Conservation (phyloP, 2,888 invertebrate species). For the Eupithecia exiguata region DNA sequence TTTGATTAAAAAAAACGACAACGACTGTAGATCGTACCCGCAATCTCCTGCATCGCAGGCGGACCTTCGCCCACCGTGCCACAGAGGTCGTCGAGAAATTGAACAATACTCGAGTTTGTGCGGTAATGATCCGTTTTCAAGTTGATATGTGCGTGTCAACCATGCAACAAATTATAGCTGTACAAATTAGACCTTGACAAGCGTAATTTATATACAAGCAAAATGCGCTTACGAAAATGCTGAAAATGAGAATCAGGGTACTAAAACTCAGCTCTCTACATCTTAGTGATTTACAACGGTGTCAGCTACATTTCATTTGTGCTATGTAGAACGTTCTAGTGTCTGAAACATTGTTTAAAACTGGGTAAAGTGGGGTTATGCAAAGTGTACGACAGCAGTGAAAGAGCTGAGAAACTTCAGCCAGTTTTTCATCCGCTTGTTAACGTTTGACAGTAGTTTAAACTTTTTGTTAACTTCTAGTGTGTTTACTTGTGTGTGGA, state of each 20-base stretch:
- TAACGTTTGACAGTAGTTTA: too few relatives aligned
- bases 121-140: not conserved
- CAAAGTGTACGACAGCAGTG: not conserved
- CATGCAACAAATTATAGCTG: not conserved
- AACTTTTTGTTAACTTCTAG: too few relatives aligned
- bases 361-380: not conserved
- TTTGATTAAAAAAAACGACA: too few relatives aligned
- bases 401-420: too few relatives aligned
- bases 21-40: too few relatives aligned
- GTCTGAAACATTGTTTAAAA: constrained; percentile 3
- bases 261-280: constrained; percentile 7
- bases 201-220: constrained; percentile 12
- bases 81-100: too few relatives aligned
- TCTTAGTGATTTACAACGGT: constrained; percentile 7
- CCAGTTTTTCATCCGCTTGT: too few relatives aligned
- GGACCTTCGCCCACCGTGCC: too few relatives aligned
- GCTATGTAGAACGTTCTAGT: not conserved
- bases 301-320: constrained; percentile 2
- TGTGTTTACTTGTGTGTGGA: too few relatives aligned
- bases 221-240: constrained; percentile 4
- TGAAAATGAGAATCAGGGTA: constrained; percentile 2
- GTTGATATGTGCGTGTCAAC: not conserved
- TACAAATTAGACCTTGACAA: constrained; percentile 14
- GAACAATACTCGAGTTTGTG: too few relatives aligned
- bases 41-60: too few relatives aligned